phyloP scores from a whole-genome alignment of 2,888 invertebrate species.

The Dione vanillae region DNA sequence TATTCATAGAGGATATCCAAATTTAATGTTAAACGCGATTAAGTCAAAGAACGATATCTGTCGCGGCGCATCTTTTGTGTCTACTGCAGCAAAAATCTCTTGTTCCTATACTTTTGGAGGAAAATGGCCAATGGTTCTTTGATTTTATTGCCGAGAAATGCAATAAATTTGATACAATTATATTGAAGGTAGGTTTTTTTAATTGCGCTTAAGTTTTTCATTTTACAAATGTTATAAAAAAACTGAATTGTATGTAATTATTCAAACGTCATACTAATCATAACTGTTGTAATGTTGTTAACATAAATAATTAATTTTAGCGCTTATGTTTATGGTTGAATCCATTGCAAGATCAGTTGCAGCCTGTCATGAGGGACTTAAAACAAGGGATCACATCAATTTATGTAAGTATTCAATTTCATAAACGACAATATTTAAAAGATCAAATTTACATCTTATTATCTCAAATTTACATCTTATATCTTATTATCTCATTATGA shows the following conservation, averaged over 20 bases:
- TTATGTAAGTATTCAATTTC: constrained; percentile 61
- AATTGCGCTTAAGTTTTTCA: no score
- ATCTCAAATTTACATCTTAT: no score
- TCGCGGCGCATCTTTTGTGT: constrained; percentile 67
- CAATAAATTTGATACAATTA: constrained; percentile 76
- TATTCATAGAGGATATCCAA: constrained; percentile 67
- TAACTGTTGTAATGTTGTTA: neutral
- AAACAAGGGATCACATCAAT: constrained; percentile 72
- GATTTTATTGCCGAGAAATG: constrained; percentile 82
- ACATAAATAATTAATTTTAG: constrained; percentile 57
- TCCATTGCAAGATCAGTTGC: constrained; percentile 77
- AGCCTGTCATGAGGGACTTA: constrained; percentile 75
- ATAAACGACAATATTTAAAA: neutral
- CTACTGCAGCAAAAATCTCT: constrained; percentile 63
- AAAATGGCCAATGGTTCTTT: constrained; percentile 78
- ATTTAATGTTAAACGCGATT: constrained; percentile 63
- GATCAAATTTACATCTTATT: neutral
- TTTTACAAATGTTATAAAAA: neutral
- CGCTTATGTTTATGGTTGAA: constrained; percentile 76
- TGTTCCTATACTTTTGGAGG: constrained; percentile 69
- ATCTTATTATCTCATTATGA: no score
- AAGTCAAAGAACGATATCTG: constrained; percentile 64
- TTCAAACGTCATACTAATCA: neutral
- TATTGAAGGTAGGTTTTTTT: constrained; percentile 78
- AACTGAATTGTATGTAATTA: no score